These are phyloP conservation scores for Oncorhynchus mykiss DNA, from an alignment of 2,113 vertebrate genomes.

Conservation along the genomic window DNA sequence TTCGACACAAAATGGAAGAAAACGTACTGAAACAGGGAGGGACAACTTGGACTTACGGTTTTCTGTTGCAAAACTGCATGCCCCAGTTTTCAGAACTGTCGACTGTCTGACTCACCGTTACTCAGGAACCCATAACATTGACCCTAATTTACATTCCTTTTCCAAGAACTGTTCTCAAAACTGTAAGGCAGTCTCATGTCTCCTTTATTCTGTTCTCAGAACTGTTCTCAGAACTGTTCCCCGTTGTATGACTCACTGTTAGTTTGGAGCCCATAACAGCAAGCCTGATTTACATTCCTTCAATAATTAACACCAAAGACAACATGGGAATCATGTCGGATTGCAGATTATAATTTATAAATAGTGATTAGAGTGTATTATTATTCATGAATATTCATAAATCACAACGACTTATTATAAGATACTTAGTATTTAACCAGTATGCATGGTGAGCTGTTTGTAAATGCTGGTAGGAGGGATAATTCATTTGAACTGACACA, in stretches of 20 bases:
- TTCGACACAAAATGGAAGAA: too few species aligned
- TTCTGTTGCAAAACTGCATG: too few species aligned
- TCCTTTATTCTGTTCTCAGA: neutral
- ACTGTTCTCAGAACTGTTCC: too few species aligned
- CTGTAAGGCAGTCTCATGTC: neutral
- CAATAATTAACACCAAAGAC: constrained; percentile 16
- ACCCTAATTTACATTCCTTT: too few species aligned
- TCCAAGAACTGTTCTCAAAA: too few species aligned
- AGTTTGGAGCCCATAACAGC: neutral
- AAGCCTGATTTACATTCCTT: neutral
- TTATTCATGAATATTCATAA: constrained; percentile 54
- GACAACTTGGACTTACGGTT: too few species aligned
- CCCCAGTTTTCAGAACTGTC: too few species aligned
- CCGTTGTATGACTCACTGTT: neutral
- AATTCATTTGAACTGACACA: constrained; percentile 38
- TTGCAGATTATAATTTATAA: constrained; percentile 34
- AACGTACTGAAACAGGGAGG: too few species aligned
- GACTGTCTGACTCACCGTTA: too few species aligned
- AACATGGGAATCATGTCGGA: constrained; percentile 13
- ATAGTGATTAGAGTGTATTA: constrained; percentile 37
- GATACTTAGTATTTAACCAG: constrained; percentile 40
- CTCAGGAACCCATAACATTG: too few species aligned
- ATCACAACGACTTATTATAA: constrained; percentile 48
- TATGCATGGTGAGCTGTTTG: constrained; percentile 29
- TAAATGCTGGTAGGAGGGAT: neutral